Evolutionary conservation across 2,113 vertebrate genomes (phyloP).

Genomic region (Casuarius casuarius): DNA sequence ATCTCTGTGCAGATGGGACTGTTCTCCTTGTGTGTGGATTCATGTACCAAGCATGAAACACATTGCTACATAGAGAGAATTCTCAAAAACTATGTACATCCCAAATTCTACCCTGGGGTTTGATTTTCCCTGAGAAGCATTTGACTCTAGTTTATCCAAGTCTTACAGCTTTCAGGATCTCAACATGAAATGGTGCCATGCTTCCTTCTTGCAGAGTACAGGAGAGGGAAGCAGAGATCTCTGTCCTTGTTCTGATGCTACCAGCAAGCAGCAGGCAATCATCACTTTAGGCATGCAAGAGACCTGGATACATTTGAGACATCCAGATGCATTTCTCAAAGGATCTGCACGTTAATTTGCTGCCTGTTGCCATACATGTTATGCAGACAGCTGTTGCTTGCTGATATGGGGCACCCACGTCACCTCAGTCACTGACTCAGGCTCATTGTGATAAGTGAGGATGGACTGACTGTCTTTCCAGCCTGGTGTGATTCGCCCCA

Average conservation of each 20-base stretch:
- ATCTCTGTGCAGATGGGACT: background rate
- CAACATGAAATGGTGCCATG: background rate
- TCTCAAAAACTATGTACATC: background rate
- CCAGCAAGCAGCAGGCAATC: background rate
- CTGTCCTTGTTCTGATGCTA: fast-evolving
- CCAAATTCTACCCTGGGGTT: background rate
- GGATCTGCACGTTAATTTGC: background rate
- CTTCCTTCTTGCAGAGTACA: background rate
- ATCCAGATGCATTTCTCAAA: background rate
- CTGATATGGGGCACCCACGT: background rate
- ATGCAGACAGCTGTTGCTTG: background rate
- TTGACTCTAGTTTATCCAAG: background rate
- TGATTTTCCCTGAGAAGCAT: background rate
- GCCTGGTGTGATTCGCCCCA: background rate
- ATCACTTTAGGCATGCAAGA: background rate
- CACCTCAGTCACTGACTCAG: background rate
- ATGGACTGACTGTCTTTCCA: background rate
- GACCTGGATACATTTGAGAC: background rate
- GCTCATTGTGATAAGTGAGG: fast-evolving
- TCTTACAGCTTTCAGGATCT: background rate
- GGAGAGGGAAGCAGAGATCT: background rate
- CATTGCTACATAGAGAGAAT: background rate
- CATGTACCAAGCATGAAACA: background rate
- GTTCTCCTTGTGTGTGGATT: background rate
- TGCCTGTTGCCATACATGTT: background rate